A percentile compares a stretch with the other conserved stretches of the same genome.
phyloP scores from a whole-genome alignment of 2,797 vertebrate genomes.

The Alectoris magna region DNA sequence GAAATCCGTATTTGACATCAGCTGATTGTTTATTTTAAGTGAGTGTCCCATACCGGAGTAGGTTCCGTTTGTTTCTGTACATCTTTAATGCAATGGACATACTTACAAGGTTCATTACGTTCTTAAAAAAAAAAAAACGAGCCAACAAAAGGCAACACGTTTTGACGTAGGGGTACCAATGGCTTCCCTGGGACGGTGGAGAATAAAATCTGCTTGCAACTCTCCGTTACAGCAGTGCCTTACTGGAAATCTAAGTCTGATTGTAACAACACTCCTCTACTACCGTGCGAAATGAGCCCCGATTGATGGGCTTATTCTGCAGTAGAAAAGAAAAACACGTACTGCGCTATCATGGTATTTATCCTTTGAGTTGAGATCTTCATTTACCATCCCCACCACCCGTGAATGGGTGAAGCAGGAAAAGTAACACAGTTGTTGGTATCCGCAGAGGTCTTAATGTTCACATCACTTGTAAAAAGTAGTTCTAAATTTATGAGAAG shows the following conservation, averaged over 20 bases:
- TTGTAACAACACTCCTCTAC: not conserved
- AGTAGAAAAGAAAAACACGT: not conserved
- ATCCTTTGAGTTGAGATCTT: not conserved
- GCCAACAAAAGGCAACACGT: constrained; percentile 22
- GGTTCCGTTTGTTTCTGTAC: constrained; percentile 44
- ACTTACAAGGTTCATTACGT: constrained; percentile 40
- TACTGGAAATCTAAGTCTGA: not conserved
- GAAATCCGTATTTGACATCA: not conserved
- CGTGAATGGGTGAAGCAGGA: not conserved
- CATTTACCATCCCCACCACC: accelerated
- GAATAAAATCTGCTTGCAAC: not conserved
- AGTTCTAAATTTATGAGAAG: not conserved
- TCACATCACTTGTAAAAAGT: not conserved
- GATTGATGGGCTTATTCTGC: accelerated
- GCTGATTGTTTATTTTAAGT: constrained; percentile 45
- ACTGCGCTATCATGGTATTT: not conserved
- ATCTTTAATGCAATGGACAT: constrained; percentile 38
- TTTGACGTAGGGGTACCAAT: not conserved
- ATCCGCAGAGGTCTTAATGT: not conserved
- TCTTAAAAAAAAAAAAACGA: constrained; percentile 1
- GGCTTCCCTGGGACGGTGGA: not conserved
- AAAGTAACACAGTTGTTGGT: not conserved
- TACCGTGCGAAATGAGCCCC: not conserved
- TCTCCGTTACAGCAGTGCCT: not conserved
- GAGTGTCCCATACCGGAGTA: constrained; percentile 6